These are phyloP conservation scores for Napeogenes inachia DNA, from an alignment of 2,888 invertebrate species.

Conservation along the genomic window DNA sequence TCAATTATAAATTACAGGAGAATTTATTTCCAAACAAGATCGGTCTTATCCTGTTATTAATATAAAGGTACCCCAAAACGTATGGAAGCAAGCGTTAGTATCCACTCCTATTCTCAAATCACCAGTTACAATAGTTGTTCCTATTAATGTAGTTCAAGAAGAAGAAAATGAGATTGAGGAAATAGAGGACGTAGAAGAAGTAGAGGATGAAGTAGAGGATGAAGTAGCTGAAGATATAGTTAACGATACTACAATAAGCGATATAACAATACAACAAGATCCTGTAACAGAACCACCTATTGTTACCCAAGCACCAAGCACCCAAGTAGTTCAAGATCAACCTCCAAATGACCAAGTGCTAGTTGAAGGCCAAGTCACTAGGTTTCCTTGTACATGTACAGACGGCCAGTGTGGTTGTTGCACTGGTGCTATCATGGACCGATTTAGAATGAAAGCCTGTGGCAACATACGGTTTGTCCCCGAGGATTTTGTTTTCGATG, in stretches of 20 bases:
- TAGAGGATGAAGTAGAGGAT: constrained; percentile 37
- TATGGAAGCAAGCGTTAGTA: constrained; percentile 60
- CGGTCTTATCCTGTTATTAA: constrained; percentile 54
- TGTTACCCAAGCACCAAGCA: constrained; percentile 39
- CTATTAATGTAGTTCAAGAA: constrained; percentile 58
- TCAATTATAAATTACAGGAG: constrained; percentile 22
- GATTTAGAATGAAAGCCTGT: constrained; percentile 85
- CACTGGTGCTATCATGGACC: constrained; percentile 79
- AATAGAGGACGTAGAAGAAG: constrained; percentile 33
- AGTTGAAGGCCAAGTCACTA: constrained; percentile 66
- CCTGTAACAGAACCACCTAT: constrained; percentile 32
- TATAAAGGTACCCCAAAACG: constrained; percentile 50
- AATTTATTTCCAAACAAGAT: constrained; percentile 39
- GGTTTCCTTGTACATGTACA: constrained; percentile 80
- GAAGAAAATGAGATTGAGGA: constrained; percentile 37
- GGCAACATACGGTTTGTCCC: constrained; percentile 87
- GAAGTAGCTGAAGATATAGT: constrained; percentile 40
- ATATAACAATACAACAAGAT: constrained; percentile 38
- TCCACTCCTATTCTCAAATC: constrained; percentile 65
- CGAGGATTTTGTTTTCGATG: constrained; percentile 88
- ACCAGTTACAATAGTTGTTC: constrained; percentile 60
- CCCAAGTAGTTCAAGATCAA: constrained; percentile 36
- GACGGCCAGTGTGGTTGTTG: constrained; percentile 83
- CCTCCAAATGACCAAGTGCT: constrained; percentile 35
- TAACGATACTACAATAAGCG: constrained; percentile 34